Conservation (phyloP, 2,113 vertebrate genomes). For the Larimichthys crocea region DNA sequence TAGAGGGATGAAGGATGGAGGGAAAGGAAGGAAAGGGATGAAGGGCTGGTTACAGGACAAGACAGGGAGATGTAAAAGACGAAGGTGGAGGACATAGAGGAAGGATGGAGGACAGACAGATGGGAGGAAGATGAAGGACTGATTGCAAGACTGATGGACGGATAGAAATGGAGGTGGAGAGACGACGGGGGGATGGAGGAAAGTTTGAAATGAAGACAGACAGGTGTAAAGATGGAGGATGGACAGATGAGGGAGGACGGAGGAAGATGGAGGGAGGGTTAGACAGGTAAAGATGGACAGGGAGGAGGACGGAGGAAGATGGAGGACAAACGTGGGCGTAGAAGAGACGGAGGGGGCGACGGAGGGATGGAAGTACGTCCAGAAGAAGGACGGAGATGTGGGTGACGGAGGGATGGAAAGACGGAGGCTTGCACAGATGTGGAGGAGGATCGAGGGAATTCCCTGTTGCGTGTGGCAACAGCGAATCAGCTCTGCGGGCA, state of each 20-base stretch:
- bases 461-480: conserved; percentile 70
- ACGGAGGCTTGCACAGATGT: background rate
- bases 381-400: too few relatives aligned
- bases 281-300: background rate
- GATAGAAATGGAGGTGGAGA: background rate
- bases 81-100: background rate
- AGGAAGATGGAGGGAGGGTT: background rate
- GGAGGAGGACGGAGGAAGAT: too few relatives aligned
- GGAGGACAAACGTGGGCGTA: background rate
- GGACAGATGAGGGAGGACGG: background rate
- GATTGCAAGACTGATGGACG: background rate
- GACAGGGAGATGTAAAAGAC: too few relatives aligned
- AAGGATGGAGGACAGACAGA: too few relatives aligned
- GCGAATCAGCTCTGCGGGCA: conserved; percentile 60
- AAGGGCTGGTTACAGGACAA: too few relatives aligned
- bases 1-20: background rate
- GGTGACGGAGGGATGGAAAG: background rate
- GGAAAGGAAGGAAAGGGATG: background rate
- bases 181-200: background rate
- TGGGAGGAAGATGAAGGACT: background rate
- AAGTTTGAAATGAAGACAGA: background rate
- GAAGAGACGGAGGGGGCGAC: background rate
- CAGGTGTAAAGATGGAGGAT: too few relatives aligned
- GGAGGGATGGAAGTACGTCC: too few relatives aligned
- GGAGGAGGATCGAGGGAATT: conserved; percentile 71